Evolutionary conservation across 2,888 invertebrate species (phyloP), one percentile per base, ranked within the genome.

Genomic region (Sthenelais limicola): DNA sequence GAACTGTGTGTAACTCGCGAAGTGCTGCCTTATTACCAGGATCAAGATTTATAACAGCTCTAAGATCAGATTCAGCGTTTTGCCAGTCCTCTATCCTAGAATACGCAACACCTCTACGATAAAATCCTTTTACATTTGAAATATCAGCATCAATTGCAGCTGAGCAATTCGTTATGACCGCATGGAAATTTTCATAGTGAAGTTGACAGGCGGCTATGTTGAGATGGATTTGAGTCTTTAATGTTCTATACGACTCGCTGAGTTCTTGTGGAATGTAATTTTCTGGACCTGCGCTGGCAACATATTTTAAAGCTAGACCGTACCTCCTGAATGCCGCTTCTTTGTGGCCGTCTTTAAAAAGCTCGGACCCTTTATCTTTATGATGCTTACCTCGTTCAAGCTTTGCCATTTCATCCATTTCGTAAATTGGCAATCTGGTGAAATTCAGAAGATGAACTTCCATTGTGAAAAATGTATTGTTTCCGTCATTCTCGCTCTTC

Each of bases 151-250:
- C 74, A 38, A 91, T 77, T 24, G 89, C 89, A 80, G 89, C 89
- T 9, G 84, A 84, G 88, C 89, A 94, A 15, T 94, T 89, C 48
- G 90, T 89, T 35, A 93, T 84, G 0, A 92, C 92, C 74, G 92
- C 91, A 4, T 91, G 90, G 86, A 91, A 93, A 77, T 92, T 92
- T 12, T 91, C 87, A 75, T 90, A 90, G 76, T 92, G 92, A 26
- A 94, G 89, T 80, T 94, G 93, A 84, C 95, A 94, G 56, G 93
- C 92, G 0, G 95, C 93, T 84, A 96, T 89, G 87, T 96, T 96
- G 79, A 93, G 93, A 84, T 93, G 94, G 9, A 95, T 89, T 58
- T 80, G 75, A 26, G 74, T 69, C 69, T 75, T 74, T 3, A 82
- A 74, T n/a, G 71, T 72, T 15, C 71, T 49, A 68, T 75, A 78